A percentile compares a stretch with the other conserved stretches of the same genome.
Conservation (phyloP, 2,888 invertebrate genomes). For the Sipunculus nudus region DNA sequence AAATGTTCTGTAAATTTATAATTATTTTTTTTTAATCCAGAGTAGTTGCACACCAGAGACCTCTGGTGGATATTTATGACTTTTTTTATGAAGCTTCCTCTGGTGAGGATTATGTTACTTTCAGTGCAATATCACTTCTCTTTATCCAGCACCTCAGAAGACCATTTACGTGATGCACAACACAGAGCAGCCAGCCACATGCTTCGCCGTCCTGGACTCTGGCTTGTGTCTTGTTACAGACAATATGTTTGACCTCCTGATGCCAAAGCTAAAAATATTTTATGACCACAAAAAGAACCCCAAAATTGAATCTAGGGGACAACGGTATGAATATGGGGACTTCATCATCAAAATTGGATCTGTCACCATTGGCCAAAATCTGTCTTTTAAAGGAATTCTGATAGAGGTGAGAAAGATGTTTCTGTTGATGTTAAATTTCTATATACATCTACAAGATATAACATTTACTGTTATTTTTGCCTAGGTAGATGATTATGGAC, state of each 20-base stretch:
- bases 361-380: slow-evolving; percentile 84
- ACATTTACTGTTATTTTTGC: too few relatives aligned
- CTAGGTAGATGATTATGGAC: too few relatives aligned
- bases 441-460: too few relatives aligned
- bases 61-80: too few relatives aligned
- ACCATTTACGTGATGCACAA: slow-evolving; percentile 94
- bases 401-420: slow-evolving; percentile 78
- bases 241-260: slow-evolving; percentile 86
- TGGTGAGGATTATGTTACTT: too few relatives aligned
- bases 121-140: too few relatives aligned
- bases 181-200: slow-evolving; percentile 93
- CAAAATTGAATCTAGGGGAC: slow-evolving; percentile 82
- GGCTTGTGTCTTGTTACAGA: slow-evolving; percentile 91
- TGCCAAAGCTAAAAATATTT: slow-evolving; percentile 87
- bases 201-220: slow-evolving; percentile 86
- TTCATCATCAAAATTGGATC: slow-evolving; percentile 93
- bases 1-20: too few relatives aligned
- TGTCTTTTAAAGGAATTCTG: slow-evolving; percentile 88
- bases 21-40: too few relatives aligned
- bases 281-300: slow-evolving; percentile 84
- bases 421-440: too few relatives aligned
- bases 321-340: slow-evolving; percentile 75
- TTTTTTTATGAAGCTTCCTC: too few relatives aligned
- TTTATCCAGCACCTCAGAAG: slow-evolving; percentile 77
- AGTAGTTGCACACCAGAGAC: too few relatives aligned